Evolutionary conservation across 2,888 invertebrate genomes (phyloP).

Genomic region (Salticus scenicus): DNA sequence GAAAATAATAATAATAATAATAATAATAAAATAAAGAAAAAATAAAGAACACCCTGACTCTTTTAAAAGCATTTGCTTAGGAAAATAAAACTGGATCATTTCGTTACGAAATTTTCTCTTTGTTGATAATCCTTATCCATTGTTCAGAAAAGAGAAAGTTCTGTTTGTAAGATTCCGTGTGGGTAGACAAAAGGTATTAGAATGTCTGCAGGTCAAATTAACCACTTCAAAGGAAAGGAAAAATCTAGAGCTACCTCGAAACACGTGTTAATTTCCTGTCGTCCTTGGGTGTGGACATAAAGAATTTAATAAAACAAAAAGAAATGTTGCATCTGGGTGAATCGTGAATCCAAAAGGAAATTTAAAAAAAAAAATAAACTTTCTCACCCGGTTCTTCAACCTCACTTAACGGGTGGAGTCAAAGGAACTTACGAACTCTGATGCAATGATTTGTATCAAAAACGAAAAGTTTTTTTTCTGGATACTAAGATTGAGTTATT

Average conservation of each 20-base stretch:
- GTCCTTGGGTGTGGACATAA: not conserved
- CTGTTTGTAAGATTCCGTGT: not conserved
- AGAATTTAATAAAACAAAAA: not conserved
- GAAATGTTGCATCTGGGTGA: not conserved
- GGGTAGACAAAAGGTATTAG: not conserved
- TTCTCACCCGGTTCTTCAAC: slow-evolving; percentile 1
- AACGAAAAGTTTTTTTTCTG: too few species aligned
- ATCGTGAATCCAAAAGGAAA: not conserved
- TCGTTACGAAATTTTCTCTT: not conserved
- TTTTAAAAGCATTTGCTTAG: too few species aligned
- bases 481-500: too few species aligned
- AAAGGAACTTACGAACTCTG: not conserved
- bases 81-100: not conserved
- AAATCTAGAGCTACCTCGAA: not conserved
- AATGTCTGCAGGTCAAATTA: not conserved
- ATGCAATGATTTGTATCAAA: too few species aligned
- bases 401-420: not conserved
- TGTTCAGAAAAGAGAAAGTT: slow-evolving; percentile 3
- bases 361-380: not conserved
- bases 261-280: not conserved
- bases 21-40: too few species aligned
- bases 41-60: too few species aligned
- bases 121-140: not conserved
- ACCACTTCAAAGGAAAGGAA: not conserved
- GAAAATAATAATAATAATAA: too few species aligned